Base-by-base conservation (phyloP, 2,113 vertebrate genomes). In the Mesocricetus auratus region DNA sequence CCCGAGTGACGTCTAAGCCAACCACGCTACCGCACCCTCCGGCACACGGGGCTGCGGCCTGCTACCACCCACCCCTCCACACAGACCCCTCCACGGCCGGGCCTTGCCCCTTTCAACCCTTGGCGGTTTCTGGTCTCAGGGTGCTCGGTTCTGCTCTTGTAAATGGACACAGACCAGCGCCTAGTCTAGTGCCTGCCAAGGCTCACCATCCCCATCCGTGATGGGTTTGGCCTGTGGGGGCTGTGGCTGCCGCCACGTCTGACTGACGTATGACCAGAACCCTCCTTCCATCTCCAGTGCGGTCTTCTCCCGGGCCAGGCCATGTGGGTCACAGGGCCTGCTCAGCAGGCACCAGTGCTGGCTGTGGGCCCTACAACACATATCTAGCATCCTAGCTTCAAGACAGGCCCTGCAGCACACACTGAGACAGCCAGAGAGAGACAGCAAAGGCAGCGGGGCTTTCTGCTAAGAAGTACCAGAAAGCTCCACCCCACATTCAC, bases 141-240 rank as follows among this genome's bases (percentile, higher is more conserved):
- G 50, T 77, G 53, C 56, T 33, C 53, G 36, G 68, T 2, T 45
- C 77, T 42, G 33, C 21, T 15, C 21, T 26, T 22, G 3, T 7
- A n/a, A 39, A 7, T 11, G 24, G 77, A 45, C 7, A 19, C 0
- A 24, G 45, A 42, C 58, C 24, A 1, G 45, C 0, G 31, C 7
- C 0, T 6, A 5, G 39, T n/a, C 31, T 33, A 2, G 17, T 0
- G 82, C 45, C 31, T 24, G n/a, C n/a, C 1, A 0, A 2, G 45
- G 16, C 15, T 21, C 22, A 3, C 1, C 4, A 4, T 2, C 22
- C 1, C 36, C 8, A 0, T 1, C 0, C n/a, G 24, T 1, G 22
- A 36, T 1, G 5, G 0, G 1, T 69, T 1, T 7, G 62, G 42
- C 56, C 69, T 50, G 29, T 3, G 9, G 16, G 58, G 73, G 42